Percentiles rank a stretch among this genome's conserved stretches.
Evolutionary conservation across 2,113 vertebrate species (phyloP).

Genomic region (Cyanoramphus novaezelandiae): DNA sequence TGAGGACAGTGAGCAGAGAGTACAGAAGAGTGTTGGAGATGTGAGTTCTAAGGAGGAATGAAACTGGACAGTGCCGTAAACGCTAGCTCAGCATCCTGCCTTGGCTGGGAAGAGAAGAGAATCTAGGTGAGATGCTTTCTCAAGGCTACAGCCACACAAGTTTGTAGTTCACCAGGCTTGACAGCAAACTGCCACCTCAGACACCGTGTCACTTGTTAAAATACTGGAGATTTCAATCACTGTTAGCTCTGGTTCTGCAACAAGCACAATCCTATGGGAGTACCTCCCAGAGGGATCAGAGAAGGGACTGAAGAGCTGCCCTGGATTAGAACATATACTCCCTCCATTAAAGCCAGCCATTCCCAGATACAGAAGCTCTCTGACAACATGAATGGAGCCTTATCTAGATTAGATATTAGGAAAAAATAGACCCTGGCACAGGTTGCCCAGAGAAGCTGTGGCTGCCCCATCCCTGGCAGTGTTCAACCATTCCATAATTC

Average conservation of each 20-base stretch:
- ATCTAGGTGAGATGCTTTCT: background rate
- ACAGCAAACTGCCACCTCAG: background rate
- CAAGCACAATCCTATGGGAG: background rate
- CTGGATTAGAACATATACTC: background rate
- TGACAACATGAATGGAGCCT: background rate
- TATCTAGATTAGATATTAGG: background rate
- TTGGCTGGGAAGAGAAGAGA: background rate
- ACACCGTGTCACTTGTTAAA: background rate
- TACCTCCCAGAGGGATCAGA: background rate
- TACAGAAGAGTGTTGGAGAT: rapidly evolving
- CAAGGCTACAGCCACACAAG: background rate
- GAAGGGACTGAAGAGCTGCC: background rate
- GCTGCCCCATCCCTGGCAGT: background rate
- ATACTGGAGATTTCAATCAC: background rate
- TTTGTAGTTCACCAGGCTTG: background rate
- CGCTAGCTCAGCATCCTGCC: background rate
- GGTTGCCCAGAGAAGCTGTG: background rate
- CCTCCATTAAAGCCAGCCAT: background rate
- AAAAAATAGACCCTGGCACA: background rate
- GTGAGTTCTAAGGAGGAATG: background rate
- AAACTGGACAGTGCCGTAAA: background rate
- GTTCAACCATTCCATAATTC: background rate
- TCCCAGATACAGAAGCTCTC: background rate
- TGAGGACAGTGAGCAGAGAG: background rate
- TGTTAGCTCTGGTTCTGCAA: background rate